Conservation (phyloP, 2,113 vertebrate genomes). For the Stictonetta naevosa region DNA sequence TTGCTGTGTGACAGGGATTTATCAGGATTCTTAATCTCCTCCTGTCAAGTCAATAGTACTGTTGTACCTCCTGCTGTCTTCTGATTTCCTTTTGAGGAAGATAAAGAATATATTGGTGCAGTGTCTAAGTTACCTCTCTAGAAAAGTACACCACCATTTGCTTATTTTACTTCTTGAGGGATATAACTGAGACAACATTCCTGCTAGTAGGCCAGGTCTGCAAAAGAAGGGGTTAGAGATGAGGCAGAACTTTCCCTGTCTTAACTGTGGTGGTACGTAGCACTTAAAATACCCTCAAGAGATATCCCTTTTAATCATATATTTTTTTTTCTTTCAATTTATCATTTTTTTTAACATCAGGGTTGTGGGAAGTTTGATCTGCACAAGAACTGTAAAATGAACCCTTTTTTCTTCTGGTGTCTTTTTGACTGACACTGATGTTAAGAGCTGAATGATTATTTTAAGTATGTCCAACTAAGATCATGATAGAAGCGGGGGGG, state of each 20-base stretch:
- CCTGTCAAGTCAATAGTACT: not conserved
- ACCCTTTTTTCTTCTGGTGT: not conserved
- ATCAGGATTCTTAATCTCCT: not conserved
- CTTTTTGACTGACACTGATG: not conserved
- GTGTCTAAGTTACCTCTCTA: not conserved
- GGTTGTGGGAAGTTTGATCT: not conserved
- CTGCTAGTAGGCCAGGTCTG: not conserved
- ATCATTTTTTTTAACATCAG: not conserved
- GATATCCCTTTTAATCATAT: not conserved
- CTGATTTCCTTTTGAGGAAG: constrained; percentile 1
- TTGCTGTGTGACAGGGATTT: not conserved
- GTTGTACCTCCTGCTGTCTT: constrained; percentile 8
- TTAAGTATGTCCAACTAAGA: not conserved
- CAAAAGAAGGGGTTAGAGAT: constrained; percentile 38
- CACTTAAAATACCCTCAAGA: not conserved
- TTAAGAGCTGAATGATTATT: not conserved
- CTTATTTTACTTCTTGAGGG: constrained; percentile 26
- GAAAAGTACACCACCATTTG: not conserved
- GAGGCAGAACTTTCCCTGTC: not conserved
- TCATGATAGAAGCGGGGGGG: not conserved
- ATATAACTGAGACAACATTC: constrained; percentile 9
- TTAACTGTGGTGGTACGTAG: not conserved
- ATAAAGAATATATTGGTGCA: not conserved
- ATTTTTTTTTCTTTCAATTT: not conserved
- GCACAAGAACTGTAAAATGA: not conserved